Evolutionary conservation across 2,113 vertebrate species (phyloP).

Genomic region (Megalops atlanticus): DNA sequence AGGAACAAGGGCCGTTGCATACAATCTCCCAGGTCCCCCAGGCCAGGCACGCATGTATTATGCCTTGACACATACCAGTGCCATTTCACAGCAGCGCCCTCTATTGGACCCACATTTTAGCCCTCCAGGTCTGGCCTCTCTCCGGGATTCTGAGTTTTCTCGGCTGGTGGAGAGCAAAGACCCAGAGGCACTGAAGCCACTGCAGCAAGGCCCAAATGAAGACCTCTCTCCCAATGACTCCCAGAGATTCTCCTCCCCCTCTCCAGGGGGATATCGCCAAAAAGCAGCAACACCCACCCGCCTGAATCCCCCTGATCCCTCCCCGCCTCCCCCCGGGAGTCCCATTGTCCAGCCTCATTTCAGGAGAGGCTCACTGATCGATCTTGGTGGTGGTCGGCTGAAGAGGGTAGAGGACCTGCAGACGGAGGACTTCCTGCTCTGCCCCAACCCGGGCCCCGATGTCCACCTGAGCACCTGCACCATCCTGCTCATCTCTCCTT

Average conservation of each 20-base stretch:
- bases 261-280: slow-evolving; percentile 58
- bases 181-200: not conserved
- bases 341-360: slow-evolving; percentile 77
- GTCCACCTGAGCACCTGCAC: slow-evolving; percentile 78
- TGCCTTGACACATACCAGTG: not conserved
- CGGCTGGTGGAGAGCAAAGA: not conserved
- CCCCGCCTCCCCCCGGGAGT: slow-evolving; percentile 41
- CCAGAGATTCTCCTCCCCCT: slow-evolving; percentile 36
- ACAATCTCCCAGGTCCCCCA: not conserved
- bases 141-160: not conserved
- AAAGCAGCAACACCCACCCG: slow-evolving; percentile 53
- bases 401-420: slow-evolving; percentile 74
- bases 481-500: slow-evolving; percentile 65
- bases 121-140: not conserved
- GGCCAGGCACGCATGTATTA: not conserved
- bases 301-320: slow-evolving; percentile 47
- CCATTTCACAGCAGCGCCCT: not conserved
- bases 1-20: slow-evolving; percentile 61
- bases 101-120: not conserved
- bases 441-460: slow-evolving; percentile 69
- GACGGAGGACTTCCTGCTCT: slow-evolving; percentile 74
- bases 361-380: slow-evolving; percentile 76
- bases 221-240: not conserved
- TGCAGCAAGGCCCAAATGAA: not conserved
- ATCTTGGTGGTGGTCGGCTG: slow-evolving; percentile 69